Conservation (phyloP, 2,113 vertebrate genomes). For the human (Homo sapiens) region GRCh38 chr13:101678001-101678500, state of each 20-base stretch:
- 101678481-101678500: not conserved
- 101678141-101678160: not conserved
- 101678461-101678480: not conserved
- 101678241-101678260: not conserved
- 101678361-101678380: not conserved
- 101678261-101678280: not conserved
- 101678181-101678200: not conserved
- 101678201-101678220: not conserved
- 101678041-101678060: not conserved
- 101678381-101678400: not conserved
- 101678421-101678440: not conserved
- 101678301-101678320: not conserved
- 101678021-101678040: conserved; percentile 24
- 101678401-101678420: not conserved
- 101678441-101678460: conserved; percentile 25
- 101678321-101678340: conserved; percentile 2
- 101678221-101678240: not conserved
- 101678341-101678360: not conserved
- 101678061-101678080: conserved; percentile 46
- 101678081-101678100: not conserved
- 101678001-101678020: not conserved
- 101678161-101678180: not conserved
- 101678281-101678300: not conserved
- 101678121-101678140: not conserved
- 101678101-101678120: not conserved